Base-by-base conservation (phyloP, 2,113 vertebrate genomes). In the Pyrgilauda ruficollis region DNA sequence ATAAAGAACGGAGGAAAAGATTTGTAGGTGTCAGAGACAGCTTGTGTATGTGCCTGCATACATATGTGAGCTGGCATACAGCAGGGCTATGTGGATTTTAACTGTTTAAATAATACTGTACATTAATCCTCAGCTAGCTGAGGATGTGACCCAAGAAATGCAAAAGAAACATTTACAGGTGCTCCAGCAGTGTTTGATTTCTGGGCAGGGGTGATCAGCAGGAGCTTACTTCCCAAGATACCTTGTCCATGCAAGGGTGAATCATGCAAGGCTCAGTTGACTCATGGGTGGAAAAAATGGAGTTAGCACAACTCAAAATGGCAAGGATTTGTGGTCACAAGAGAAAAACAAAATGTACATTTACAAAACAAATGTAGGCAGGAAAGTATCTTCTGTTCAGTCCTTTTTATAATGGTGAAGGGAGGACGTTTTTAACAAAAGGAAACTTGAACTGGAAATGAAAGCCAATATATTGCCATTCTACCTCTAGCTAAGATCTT, bases 1-100 rank as follows among this genome's bases (percentile, higher is more conserved):
- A 86, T 91, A 49, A 90, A 80, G 90, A 96, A 76, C 2, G 2
- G 84, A 95, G 95, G 68, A 41, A 66, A 89, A 95, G 75, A 84
- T 90, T 93, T 96, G 95, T 96, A 96, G 90, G 78, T 97, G 84
- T 79, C 58, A 82, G 85, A 87, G 93, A 95, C 87, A 93, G 90
- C 92, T 97, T 96, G 92, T 73, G 66, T 84, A 63, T 93, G 80
- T 92, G 69, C 67, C 87, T 96, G 69, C 46, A 58, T 83, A 73
- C 5, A 37, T 84, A 75, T 96, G 69, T 88, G 90, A 96, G 93
- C 90, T 93, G 95, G 89, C 91, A 89, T 31, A 94, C 41, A 84
- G 87, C 81, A 87, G 52, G 33, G 55, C 89, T 89, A 18, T 24
- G 66, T 91, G 82, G 84, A 89, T 84, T 75, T 80, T 87, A 87